Base-by-base conservation (phyloP, 2,113 vertebrate species). In the Brevimyrus niger region DNA sequence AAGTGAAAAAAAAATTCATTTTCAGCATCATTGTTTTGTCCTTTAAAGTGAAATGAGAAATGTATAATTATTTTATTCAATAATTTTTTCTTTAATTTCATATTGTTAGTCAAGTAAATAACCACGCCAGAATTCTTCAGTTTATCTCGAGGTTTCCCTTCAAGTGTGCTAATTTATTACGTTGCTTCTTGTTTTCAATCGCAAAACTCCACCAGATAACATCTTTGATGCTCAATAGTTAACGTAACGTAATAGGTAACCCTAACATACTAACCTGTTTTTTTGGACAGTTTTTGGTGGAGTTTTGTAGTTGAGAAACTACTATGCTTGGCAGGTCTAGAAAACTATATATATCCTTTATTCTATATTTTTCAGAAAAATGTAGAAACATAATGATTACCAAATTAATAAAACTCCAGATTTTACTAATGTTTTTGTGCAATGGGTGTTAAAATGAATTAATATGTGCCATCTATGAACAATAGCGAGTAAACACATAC, bases 51-150 rank as follows among this genome's bases (percentile, higher is more conserved):
- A 48, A 88, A 88, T 17, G 35, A 38, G 35, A 76, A 76, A 31
- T 76, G 86, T 76, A 53, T 85, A 89, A 44, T 51, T 51, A 61
- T 88, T 23, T 15, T 51, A 80, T 65, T 4, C 35, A 51, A 92
- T 91, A 11, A 4, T 76, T 84, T 53, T 48, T 53, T 23, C 85
- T 53, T 53, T 13, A 76, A 44, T 42, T 13, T 27, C 19, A 86
- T 42, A 65, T 48, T 84, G 89, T 0, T 31, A 38, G 91, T 84
- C 58, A 19, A 76, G 44, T 89, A 61, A 87, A 87, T 82, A 51
- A 89, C 53, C 31, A 42, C 38, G 6, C 44, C 4, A 0, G 8
- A 58, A 13, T 86, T 86, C 73, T 46, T 47, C 23, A 11, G 19
- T 35, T 89, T 55, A 53, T 69, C 1, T 21, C 42, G 48, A 73